Conservation (phyloP, 2,113 vertebrate species). For the Lates calcarifer region DNA sequence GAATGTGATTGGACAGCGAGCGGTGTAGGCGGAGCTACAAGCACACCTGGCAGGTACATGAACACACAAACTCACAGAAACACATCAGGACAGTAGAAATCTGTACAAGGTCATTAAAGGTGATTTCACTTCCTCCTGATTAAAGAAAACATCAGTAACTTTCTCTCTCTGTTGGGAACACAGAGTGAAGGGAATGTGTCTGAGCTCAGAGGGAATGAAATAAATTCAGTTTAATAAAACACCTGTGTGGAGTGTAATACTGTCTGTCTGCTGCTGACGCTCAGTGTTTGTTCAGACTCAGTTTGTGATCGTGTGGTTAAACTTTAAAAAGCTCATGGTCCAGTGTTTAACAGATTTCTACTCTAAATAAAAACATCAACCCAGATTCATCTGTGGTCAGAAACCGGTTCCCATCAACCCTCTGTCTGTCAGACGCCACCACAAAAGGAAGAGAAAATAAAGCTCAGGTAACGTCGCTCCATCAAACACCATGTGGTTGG, state of each 20-base stretch:
- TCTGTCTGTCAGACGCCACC: not conserved
- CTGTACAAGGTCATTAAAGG: slow-evolving; percentile 16
- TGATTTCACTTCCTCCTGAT: not conserved
- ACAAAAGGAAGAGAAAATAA: too few species aligned
- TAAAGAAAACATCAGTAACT: too few species aligned
- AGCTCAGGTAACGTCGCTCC: not conserved
- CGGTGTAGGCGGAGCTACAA: slow-evolving; percentile 18
- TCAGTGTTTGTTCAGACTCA: too few species aligned
- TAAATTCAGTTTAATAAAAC: too few species aligned
- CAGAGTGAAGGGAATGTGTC: too few species aligned
- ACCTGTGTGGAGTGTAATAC: too few species aligned
- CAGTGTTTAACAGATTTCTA: not conserved
- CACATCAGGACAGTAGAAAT: not conserved
- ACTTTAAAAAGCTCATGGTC: too few species aligned
- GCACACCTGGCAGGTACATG: slow-evolving; percentile 22
- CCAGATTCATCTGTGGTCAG: not conserved
- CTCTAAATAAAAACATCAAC: not conserved
- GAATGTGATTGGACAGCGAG: slow-evolving; percentile 21
- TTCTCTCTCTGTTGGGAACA: too few species aligned
- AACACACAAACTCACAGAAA: not conserved
- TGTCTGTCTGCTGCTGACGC: too few species aligned
- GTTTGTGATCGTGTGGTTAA: too few species aligned
- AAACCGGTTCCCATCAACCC: not conserved
- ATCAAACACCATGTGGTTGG: not conserved
- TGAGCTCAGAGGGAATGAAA: too few species aligned